Conservation (phyloP, 2,888 invertebrate species). For the Mesorhabditis belari region DNA sequence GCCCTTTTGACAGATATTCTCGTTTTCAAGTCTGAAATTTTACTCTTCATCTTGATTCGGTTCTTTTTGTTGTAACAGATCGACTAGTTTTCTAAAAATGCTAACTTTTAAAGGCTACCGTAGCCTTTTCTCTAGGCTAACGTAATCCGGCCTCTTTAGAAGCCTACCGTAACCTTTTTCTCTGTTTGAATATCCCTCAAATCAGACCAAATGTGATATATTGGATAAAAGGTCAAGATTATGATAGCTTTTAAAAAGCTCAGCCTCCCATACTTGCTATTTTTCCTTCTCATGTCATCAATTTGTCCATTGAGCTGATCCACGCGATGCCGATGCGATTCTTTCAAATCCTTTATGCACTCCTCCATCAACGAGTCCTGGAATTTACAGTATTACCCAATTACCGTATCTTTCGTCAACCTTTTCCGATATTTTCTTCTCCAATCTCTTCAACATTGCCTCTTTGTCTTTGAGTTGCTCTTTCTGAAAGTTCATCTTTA, state of each 20-base stretch:
- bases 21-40: conserved; percentile 31
- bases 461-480: conserved; percentile 39
- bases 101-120: no score
- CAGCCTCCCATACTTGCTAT: conserved; percentile 11
- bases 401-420: no score
- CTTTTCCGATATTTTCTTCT: conserved; percentile 45
- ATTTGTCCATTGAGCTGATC: conserved; percentile 38
- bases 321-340: conserved; percentile 35
- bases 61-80: neutral
- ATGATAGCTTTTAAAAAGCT: no score
- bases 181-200: no score
- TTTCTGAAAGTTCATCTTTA: conserved; percentile 23
- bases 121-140: no score
- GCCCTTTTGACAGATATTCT: conserved; percentile 34
- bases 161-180: no score
- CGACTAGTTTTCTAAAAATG: neutral
- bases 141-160: no score
- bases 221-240: no score
- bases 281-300: conserved; percentile 29
- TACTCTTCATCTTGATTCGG: neutral
- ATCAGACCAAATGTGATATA: no score
- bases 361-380: conserved; percentile 42
- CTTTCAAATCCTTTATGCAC: conserved; percentile 45
- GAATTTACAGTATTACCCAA: no score
- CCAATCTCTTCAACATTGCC: conserved; percentile 30